Evolutionary conservation across 2,797 vertebrate genomes (phyloP), one percentile per base, ranked within the genome.

Genomic region (Threskiornis aethiopicus): DNA sequence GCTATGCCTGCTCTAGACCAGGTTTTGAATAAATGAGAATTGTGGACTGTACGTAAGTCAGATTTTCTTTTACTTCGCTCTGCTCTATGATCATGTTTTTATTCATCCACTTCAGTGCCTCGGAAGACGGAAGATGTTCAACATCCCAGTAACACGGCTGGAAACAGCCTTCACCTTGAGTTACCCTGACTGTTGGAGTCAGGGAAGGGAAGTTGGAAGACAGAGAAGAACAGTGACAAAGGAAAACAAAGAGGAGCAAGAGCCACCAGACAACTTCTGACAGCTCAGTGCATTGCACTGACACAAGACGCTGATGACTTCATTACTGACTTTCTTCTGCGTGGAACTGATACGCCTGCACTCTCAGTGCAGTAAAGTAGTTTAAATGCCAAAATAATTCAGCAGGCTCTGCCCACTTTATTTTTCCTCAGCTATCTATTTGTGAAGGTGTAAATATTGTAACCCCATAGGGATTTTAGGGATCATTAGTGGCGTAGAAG

Each of bases 361-460:
- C 20, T 33, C 42, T 82, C 41, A 33, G 65, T 16, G n/a, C 67
- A 57, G 33, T 19, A 80, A 93, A 89, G 57, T 28, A 72, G n/a
- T 52, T 90, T 42, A 78, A 92, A 90, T 69, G 33, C 47, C 65
- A 78, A 77, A 96, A 95, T 70, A 93, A 94, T 76, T 95, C 31
- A 84, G 11, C 64, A 92, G 46, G 39, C 41, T 73, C 80, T 80
- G 52, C 57, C 69, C 69, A 82, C n/a, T 96, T 92, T 35, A 11
- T 71, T 96, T 92, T 95, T 88, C 57, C 62, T 76, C n/a, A 44
- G 26, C 72, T 84, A 88, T 93, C 84, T 69, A 39, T 21, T 69
- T 65, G 57, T 82, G 47, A 62, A 72, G 66, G 66, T 93, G 78
- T 77, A 96, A 90, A 90, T 81, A 81, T 77, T 91, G 93, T 79